These are phyloP conservation scores for Scaptomyza polygonia DNA, from an alignment of 2,888 invertebrate species.

Conservation along the genomic window DNA sequence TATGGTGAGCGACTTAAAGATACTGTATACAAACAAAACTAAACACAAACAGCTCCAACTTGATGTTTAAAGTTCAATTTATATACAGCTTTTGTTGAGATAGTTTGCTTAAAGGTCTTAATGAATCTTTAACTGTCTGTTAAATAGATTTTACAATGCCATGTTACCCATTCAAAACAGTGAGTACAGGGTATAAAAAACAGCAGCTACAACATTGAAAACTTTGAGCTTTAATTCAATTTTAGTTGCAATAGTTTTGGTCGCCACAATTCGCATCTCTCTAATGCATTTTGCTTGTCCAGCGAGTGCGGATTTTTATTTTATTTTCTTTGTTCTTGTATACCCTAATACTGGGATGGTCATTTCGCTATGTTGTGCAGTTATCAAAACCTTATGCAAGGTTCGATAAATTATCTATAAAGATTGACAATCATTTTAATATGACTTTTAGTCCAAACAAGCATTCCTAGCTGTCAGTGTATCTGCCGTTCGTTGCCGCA, in stretches of 20 bases:
- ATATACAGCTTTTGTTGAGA: not conserved
- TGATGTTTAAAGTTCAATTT: not conserved
- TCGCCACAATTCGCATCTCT: conserved; percentile 25
- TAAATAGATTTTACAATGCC: too few relatives aligned
- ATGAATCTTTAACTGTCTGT: too few relatives aligned
- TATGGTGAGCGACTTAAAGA: not conserved
- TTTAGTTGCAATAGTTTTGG: conserved; percentile 66
- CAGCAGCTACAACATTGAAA: conserved; percentile 34
- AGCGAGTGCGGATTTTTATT: conserved; percentile 8
- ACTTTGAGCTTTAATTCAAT: conserved; percentile 74
- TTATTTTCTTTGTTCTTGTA: not conserved
- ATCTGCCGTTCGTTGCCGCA: conserved; percentile 1
- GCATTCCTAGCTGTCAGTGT: conserved; percentile 10
- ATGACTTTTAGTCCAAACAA: too few relatives aligned
- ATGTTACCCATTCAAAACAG: not conserved
- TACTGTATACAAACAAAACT: not conserved
- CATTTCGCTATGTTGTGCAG: not conserved
- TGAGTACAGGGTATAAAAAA: not conserved
- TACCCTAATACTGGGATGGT: not conserved
- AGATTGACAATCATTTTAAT: too few relatives aligned
- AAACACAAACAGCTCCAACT: not conserved
- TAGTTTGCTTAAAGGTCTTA: not conserved
- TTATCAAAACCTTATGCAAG: not conserved
- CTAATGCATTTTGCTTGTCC: conserved; percentile 73
- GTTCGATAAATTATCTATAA: not conserved